These are phyloP conservation scores for Psilopogon haemacephalus DNA, from an alignment of 2,113 vertebrate genomes.

Conservation along the genomic window DNA sequence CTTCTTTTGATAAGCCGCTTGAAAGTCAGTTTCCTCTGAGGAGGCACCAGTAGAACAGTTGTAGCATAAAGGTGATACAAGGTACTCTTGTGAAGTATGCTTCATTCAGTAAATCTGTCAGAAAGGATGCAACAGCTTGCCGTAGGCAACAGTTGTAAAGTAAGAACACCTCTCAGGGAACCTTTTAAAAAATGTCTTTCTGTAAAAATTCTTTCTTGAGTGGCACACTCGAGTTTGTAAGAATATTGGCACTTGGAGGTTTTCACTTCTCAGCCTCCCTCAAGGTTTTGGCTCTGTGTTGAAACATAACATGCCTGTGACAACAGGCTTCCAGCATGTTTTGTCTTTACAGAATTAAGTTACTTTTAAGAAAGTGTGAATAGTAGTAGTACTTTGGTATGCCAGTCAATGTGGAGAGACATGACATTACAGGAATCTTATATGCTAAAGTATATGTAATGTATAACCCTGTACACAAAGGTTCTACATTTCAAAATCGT, in stretches of 20 bases:
- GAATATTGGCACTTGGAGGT: background rate
- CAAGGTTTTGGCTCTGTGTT: background rate
- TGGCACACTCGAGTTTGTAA: background rate
- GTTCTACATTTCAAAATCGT: background rate
- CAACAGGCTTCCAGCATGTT: background rate
- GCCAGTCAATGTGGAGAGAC: background rate
- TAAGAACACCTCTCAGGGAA: background rate
- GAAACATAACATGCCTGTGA: too few relatives aligned
- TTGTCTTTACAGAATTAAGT: background rate
- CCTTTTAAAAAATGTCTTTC: constrained; percentile 13
- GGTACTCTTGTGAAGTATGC: background rate
- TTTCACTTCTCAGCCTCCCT: background rate
- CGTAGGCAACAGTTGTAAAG: constrained; percentile 2
- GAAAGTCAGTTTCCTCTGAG: background rate
- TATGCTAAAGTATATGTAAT: background rate
- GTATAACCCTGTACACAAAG: background rate
- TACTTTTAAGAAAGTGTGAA: background rate
- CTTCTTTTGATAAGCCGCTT: background rate
- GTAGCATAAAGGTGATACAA: background rate
- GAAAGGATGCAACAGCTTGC: constrained; percentile 3
- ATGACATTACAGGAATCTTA: background rate
- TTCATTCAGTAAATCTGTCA: constrained; percentile 12
- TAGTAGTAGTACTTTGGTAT: background rate
- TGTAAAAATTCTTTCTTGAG: background rate
- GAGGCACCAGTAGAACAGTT: background rate